These are phyloP conservation scores for Cyanistes caeruleus DNA, from an alignment of 2,113 vertebrate species.

Conservation along the genomic window DNA sequence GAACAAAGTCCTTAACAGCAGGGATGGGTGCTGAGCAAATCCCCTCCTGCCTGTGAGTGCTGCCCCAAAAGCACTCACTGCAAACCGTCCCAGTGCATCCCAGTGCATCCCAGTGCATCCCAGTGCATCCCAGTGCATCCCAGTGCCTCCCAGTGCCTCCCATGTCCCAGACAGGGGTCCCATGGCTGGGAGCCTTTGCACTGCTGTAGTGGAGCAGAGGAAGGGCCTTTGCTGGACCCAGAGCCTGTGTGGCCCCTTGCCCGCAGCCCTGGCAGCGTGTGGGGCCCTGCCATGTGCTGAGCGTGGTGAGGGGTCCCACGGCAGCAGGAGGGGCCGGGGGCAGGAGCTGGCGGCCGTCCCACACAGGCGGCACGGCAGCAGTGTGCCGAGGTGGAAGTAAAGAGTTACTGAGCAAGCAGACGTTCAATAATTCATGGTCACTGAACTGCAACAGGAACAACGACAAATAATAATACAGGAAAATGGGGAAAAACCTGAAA, in stretches of 20 bases:
- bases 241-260: accelerated
- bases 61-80: accelerated
- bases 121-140: background rate
- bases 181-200: accelerated
- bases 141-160: background rate
- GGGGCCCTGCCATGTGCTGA: background rate
- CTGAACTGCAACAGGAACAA: conserved; percentile 56
- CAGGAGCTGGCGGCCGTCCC: background rate
- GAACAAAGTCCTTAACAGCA: background rate
- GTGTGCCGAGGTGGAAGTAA: conserved; percentile 55
- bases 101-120: background rate
- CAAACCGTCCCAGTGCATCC: background rate
- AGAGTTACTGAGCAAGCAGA: conserved; percentile 53
- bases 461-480: conserved; percentile 57
- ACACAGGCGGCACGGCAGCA: background rate
- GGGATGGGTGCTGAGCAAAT: background rate
- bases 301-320: accelerated
- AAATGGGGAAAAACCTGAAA: conserved; percentile 48
- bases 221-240: background rate
- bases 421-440: conserved; percentile 60
- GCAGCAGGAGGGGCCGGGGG: background rate
- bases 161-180: accelerated
- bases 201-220: accelerated
- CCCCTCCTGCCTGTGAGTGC: accelerated
- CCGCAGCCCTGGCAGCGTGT: accelerated